Evolutionary conservation across 2,797 vertebrate species (phyloP), one percentile per base, ranked within the genome.

Genomic region (Loriculus beryllinus): DNA sequence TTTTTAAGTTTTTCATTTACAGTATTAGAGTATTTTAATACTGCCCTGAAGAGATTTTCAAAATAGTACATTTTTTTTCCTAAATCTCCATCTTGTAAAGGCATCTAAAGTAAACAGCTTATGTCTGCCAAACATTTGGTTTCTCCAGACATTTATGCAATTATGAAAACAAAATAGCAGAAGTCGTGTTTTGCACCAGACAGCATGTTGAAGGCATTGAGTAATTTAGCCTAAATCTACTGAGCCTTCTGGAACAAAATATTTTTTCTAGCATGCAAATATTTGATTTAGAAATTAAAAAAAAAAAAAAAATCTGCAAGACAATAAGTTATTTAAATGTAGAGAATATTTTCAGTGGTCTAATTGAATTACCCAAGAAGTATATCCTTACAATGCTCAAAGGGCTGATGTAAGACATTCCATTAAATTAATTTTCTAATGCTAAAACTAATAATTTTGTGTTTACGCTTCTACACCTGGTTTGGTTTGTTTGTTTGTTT

Each of bases 381-480:
- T 91, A 85, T 97, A 96, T 96, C 92, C 68, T 97, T 97, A 98
- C 97, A 98, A 97, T 97, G 96, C 97, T 98, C 97, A 98, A 97
- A 98, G 97, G 96, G 97, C 97, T 98, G 97, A 97, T 95, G 92
- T 96, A 97, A 97, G 91, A 94, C 94, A 97, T 97, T 97, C 96
- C 91, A 97, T 93, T 94, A 96, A 97, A 97, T 94, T 95, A 94
- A 95, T 94, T 96, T 93, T 94, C 95, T 96, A 97, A 93, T 80
- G 96, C 94, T 97, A 97, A 96, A 97, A 96, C 92, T 94, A 97
- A 97, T 89, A 88, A 94, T 90, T 95, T 85, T 92, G 93, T 86
- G 92, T 96, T 95, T 96, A 97, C 98, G 96, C 92, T 97, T 97
- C 96, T 96, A 95, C 97, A 97, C 96, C 94, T 97, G 51, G 96